Evolutionary conservation across 2,888 invertebrate genomes (phyloP).

Genomic region (Augochlorella aurata): DNA sequence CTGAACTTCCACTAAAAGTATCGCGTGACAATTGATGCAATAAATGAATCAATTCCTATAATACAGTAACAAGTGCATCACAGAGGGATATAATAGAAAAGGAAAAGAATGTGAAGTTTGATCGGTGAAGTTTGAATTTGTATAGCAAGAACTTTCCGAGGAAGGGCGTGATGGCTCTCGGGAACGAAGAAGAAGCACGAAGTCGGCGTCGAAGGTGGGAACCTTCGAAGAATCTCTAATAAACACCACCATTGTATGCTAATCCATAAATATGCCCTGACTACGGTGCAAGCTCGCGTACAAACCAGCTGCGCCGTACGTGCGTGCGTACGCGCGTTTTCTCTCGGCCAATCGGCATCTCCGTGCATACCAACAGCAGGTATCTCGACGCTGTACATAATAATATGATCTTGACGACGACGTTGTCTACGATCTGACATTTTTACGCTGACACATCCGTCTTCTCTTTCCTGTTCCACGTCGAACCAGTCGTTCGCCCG

Average conservation of each 20-base stretch:
- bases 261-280: constrained; percentile 73
- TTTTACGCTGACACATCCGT: constrained; percentile 33
- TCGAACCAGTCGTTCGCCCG: neutral
- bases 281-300: constrained; percentile 68
- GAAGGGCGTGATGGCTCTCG: constrained; percentile 52
- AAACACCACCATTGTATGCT: constrained; percentile 77
- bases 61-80: neutral
- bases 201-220: constrained; percentile 67
- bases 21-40: neutral
- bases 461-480: constrained; percentile 6
- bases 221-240: constrained; percentile 74
- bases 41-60: neutral
- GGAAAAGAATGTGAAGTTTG: neutral
- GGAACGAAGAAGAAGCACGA: constrained; percentile 60
- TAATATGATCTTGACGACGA: constrained; percentile 57
- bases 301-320: constrained; percentile 68
- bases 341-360: constrained; percentile 66
- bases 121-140: constrained; percentile 30
- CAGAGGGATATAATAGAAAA: constrained; percentile 15
- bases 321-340: constrained; percentile 64
- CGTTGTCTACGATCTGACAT: constrained; percentile 47
- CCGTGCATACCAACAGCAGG: constrained; percentile 60
- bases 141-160: constrained; percentile 39
- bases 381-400: constrained; percentile 57
- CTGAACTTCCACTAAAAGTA: no score